Evolutionary conservation across 2,888 invertebrate genomes (phyloP).

Genomic region (Orthonevra nobilis): DNA sequence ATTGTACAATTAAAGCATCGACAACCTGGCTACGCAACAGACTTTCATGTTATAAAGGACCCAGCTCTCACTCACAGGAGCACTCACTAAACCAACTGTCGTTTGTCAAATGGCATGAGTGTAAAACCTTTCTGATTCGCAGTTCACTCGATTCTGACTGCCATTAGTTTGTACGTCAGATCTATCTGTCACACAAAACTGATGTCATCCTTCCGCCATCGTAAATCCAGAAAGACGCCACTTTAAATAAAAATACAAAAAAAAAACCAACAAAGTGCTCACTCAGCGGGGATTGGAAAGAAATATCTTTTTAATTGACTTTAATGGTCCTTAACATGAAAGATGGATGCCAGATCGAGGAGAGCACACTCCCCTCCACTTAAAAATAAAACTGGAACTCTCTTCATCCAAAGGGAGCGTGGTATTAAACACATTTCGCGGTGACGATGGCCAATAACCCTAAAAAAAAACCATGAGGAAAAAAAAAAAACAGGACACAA

Average conservation of each 20-base stretch:
- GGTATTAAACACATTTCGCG: slow-evolving; percentile 43
- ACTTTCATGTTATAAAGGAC: too few species aligned
- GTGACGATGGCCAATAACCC: slow-evolving; percentile 37
- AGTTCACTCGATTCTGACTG: too few species aligned
- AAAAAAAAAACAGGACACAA: not conserved
- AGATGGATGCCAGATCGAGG: not conserved
- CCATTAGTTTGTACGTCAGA: slow-evolving; percentile 19
- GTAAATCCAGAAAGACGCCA: not conserved
- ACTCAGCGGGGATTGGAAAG: slow-evolving; percentile 55
- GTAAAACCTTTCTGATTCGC: too few species aligned
- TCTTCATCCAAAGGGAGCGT: slow-evolving; percentile 26
- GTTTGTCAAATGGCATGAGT: too few species aligned
- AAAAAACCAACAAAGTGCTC: slow-evolving; percentile 34
- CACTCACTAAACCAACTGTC: too few species aligned
- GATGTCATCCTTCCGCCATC: not conserved
- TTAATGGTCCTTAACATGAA: slow-evolving; percentile 47
- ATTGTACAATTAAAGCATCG: too few species aligned
- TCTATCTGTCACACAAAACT: slow-evolving; percentile 25
- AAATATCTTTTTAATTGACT: slow-evolving; percentile 55
- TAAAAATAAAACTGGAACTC: slow-evolving; percentile 40
- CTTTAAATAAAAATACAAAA: slow-evolving; percentile 29
- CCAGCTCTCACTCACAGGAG: too few species aligned
- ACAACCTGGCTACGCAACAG: too few species aligned
- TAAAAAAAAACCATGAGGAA: not conserved
- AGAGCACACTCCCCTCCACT: not conserved